A percentile compares a stretch with the other conserved stretches of the same genome.
Evolutionary conservation across 2,888 invertebrate species (phyloP).

Genomic region (Caenorhabditis sp.): DNA sequence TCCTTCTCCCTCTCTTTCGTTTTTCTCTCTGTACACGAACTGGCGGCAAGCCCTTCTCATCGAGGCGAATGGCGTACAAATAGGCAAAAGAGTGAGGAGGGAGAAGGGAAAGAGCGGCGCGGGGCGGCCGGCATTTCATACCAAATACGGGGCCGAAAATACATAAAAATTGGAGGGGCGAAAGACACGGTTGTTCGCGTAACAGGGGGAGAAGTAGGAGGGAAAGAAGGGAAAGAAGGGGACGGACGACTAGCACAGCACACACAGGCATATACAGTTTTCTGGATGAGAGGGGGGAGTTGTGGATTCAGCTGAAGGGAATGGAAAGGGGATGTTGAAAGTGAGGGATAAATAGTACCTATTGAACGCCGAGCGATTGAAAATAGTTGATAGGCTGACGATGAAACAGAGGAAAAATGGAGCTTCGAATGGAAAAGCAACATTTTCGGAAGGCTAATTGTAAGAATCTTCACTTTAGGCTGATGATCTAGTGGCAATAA

Average conservation of each 20-base stretch:
- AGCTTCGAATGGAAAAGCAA: no score
- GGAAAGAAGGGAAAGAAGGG: constrained; percentile 13
- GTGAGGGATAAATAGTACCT: no score
- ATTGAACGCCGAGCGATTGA: no score
- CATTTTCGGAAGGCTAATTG: no score
- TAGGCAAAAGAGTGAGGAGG: constrained; percentile 17
- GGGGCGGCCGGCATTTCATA: constrained; percentile 30
- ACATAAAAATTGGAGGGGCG: constrained; percentile 45
- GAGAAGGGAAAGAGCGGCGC: constrained; percentile 7
- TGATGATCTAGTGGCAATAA: no score
- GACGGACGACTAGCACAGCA: not conserved
- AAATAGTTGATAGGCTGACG: no score
- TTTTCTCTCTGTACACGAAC: no score
- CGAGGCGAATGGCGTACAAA: constrained; percentile 31
- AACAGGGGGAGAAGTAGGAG: no score
- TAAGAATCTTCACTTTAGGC: no score
- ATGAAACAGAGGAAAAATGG: no score
- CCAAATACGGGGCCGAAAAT: constrained; percentile 53
- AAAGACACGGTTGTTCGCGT: not conserved
- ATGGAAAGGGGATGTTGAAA: not conserved
- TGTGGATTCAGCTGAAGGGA: constrained; percentile 14
- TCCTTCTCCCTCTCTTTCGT: constrained; percentile 3
- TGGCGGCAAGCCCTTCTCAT: constrained; percentile 3
- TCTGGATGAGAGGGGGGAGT: not conserved
- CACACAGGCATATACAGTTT: not conserved